Percentiles rank a stretch among this genome's conserved stretches.
phyloP scores from a whole-genome alignment of 2,113 vertebrate species.

The Phodopus roborovskii region DNA sequence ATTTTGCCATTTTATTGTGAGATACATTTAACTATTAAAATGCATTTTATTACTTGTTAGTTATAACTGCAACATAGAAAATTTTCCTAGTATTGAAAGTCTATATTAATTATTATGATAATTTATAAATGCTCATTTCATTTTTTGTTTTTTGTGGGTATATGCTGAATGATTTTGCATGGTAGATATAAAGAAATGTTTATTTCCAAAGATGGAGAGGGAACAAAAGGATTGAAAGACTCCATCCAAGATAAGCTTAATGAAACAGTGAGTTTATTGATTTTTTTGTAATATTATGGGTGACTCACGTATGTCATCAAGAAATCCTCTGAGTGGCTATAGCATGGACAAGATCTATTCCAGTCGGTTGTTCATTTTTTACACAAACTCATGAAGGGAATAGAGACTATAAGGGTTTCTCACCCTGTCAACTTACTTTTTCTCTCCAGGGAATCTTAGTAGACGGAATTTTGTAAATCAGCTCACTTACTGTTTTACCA shows the following conservation, averaged over 20 bases:
- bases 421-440: neutral
- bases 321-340: neutral
- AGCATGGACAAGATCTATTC: neutral
- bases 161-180: neutral
- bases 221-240: neutral
- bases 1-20: neutral
- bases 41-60: neutral
- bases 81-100: neutral
- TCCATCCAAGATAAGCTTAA: neutral
- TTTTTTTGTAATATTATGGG: too few relatives aligned
- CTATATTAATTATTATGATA: neutral
- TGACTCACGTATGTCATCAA: neutral
- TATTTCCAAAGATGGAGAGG: neutral
- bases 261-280: neutral
- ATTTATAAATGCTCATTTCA: neutral
- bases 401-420: too few relatives aligned
- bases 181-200: neutral
- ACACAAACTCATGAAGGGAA: neutral
- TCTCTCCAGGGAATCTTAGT: too few relatives aligned
- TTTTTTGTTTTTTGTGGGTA: neutral
- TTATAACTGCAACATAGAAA: neutral
- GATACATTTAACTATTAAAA: neutral
- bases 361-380: too few relatives aligned
- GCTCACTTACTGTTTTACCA: neutral
- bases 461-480: neutral